Evolutionary conservation across 2,888 invertebrate species (phyloP), one percentile per base, ranked within the genome.

Genomic region (Ephialtes manifestator): DNA sequence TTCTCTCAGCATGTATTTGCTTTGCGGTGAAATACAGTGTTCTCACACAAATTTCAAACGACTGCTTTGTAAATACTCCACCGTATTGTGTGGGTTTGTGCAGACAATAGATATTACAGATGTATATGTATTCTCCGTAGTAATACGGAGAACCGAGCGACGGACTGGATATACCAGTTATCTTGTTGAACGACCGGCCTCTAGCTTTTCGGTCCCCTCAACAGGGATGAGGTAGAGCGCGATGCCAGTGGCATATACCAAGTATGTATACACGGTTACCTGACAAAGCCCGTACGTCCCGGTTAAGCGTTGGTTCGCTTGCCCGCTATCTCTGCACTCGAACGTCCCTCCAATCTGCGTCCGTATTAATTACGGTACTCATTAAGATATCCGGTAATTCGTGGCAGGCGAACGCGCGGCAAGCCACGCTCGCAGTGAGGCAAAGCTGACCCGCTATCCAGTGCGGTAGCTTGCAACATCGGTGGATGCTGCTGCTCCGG

Each of bases 301-400:
- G 90, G 91, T 93, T 92, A 91, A 90, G 90, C 91, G 89, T 89
- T 92, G 91, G 92, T 91, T 92, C 88, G 77, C 82, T 93, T 91
- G 91, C 89, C 77, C 86, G 85, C 87, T 85, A 87, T 84, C 85
- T 86, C 77, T 46, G 70, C 85, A 88, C 90, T 90, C 89, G 87
- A 89, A 89, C 90, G 91, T 92, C 90, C 90, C 90, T 90, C 91
- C 93, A 92, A 93, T 93, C 93, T 92, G 91, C 91, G 91, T 92
- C 90, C 92, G 91, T 92, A 93, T 93, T 93, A 93, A 93, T 93
- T 93, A 93, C 93, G 91, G 90, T 90, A 93, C 93, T 93, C 93
- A 92, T 93, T 93, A 93, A 93, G 93, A 93, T 93, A 93, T 93
- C 93, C 92, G 91, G 92, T 92, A 92, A 92, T 93, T 93, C 92